phyloP scores from a whole-genome alignment of 2,113 vertebrate genomes.

The Hemiprocne comata region DNA sequence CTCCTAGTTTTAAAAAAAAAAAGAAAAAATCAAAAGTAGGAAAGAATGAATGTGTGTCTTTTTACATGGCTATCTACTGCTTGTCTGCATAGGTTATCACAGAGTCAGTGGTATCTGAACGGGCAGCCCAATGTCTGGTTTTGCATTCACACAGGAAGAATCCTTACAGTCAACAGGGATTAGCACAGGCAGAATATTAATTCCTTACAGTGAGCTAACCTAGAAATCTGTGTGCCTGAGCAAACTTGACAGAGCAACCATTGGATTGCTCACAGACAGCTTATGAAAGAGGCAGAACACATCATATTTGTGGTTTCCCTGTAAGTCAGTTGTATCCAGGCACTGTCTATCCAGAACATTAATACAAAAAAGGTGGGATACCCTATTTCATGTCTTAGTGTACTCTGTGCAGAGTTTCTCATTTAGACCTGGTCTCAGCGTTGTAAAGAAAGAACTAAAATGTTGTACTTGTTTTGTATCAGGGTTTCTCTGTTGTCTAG shows the following conservation, averaged over 20 bases:
- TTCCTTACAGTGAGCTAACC: background rate
- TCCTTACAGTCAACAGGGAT: background rate
- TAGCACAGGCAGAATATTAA: background rate
- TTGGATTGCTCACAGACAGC: background rate
- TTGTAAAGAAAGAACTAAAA: background rate
- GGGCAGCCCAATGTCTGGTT: background rate
- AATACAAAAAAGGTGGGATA: background rate
- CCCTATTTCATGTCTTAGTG: background rate
- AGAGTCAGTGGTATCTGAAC: background rate
- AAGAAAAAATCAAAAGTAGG: background rate
- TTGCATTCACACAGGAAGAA: background rate
- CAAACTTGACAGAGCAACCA: background rate
- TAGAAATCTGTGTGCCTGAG: background rate
- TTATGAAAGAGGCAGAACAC: background rate
- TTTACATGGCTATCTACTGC: background rate
- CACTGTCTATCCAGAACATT: fast-evolving
- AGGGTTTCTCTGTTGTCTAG: background rate
- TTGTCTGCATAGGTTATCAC: background rate
- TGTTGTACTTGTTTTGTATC: background rate
- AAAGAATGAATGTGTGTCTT: background rate
- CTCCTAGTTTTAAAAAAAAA: background rate
- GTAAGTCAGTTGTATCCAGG: background rate
- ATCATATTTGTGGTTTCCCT: background rate
- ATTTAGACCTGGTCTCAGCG: background rate
- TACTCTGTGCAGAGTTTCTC: background rate